A percentile compares a stretch with the other conserved stretches of the same genome.
Evolutionary conservation across 2,797 vertebrate genomes (phyloP).

Genomic region (Bucorvus abyssinicus): DNA sequence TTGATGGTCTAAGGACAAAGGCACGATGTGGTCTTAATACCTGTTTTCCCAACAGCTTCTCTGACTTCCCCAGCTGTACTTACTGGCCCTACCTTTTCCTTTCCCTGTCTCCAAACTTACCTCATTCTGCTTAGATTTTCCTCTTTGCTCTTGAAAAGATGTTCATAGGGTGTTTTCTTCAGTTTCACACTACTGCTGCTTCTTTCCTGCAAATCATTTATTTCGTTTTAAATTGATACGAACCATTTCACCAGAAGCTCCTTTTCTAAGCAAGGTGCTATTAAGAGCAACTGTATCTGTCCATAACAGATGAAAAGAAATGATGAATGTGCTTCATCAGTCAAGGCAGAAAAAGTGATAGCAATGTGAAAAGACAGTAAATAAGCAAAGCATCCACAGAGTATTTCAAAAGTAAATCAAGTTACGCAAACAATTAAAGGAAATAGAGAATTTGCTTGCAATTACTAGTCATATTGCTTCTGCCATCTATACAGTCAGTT

Average conservation of each 20-base stretch:
- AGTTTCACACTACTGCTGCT: neutral
- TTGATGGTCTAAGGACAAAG: neutral
- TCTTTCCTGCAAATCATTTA: neutral
- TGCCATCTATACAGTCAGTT: neutral
- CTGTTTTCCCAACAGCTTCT: neutral
- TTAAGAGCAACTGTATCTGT: neutral
- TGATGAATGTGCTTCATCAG: slow-evolving; percentile 23
- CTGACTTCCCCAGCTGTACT: neutral
- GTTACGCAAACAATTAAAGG: slow-evolving; percentile 33
- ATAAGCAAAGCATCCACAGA: neutral
- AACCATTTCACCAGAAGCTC: neutral
- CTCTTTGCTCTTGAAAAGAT: neutral
- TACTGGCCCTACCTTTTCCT: neutral
- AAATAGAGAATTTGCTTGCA: slow-evolving; percentile 15
- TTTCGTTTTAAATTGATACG: neutral
- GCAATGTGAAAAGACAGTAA: neutral
- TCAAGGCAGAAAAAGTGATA: neutral
- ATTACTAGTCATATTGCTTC: neutral
- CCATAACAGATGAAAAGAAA: slow-evolving; percentile 4
- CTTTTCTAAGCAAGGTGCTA: neutral
- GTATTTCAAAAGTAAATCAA: slow-evolving; percentile 36
- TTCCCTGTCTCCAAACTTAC: neutral
- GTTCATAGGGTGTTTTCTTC: neutral
- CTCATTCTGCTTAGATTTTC: neutral
- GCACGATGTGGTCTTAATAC: rapidly evolving